Base-by-base conservation (phyloP, 2,797 vertebrate species). In the Siniperca scherzeri region DNA sequence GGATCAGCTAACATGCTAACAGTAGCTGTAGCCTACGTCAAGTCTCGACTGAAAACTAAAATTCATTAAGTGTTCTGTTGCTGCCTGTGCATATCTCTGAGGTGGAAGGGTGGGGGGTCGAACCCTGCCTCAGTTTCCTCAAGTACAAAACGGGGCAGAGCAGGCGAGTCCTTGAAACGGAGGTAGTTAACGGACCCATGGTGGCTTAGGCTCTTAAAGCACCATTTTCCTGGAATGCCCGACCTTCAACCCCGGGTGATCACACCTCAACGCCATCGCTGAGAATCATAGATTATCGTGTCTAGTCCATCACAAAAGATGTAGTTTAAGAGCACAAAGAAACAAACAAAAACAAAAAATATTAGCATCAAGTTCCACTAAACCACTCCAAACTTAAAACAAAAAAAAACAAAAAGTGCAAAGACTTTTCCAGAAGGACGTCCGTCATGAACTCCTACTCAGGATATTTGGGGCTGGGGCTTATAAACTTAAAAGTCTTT, bases 171-270 rank as follows among this genome's bases (percentile, higher is more conserved):
- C 97, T 97, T 95, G 95, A 97, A 96, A 96, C 96, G 94, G 97
- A 99, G 97, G 97, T 98, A 98, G 97, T 97, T 97, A 96, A 97
- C 96, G 95, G 96, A 98, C 96, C 96, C 96, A 96, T 3, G 46
- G 57, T 30, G 77, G 97, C 95, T 80, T n/a, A 92, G 95, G 96
- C 97, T 97, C 96, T 94, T 92, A 96, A 96, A 96, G 96, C 97
- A 97, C 97, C 95, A 94, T 93, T 96, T 96, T 96, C 87, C 97
- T 97, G 97, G 96, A 97, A 97, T 96, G 96, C 96, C 96, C 96
- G 95, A 96, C 96, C 96, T 96, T 96, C 94, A 94, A 96, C 93
- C 94, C 94, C 95, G 95, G 96, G 96, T 94, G 95, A 95, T 96
- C 95, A 94, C 96, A 96, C 96, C 96, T 96, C 95, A 90, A 69